Evolutionary conservation across 2,888 invertebrate species (phyloP).

Genomic region (Hermaeophaga mercurialis): DNA sequence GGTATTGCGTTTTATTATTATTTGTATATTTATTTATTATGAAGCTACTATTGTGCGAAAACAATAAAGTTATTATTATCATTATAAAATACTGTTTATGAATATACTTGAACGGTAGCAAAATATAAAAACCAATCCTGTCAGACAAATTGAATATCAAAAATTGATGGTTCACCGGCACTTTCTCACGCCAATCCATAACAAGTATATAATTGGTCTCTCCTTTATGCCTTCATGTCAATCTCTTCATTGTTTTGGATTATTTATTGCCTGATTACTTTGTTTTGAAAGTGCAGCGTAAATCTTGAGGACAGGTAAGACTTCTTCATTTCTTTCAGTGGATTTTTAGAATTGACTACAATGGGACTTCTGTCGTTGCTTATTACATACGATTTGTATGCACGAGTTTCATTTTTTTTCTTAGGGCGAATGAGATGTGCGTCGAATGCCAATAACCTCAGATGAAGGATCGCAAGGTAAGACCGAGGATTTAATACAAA

Average conservation of each 20-base stretch:
- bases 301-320: constrained; percentile 5
- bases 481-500: constrained; percentile 10
- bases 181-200: constrained; percentile 20
- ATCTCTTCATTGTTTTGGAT: constrained; percentile 23
- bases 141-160: constrained; percentile 19
- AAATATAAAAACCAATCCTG: no score
- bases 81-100: no score
- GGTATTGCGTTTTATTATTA: no score
- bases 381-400: constrained; percentile 11
- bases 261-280: constrained; percentile 22
- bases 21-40: no score
- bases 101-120: no score
- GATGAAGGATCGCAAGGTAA: constrained; percentile 3
- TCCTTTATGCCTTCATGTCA: constrained; percentile 5
- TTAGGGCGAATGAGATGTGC: constrained; percentile 3
- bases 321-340: constrained; percentile 21
- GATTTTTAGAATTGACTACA: constrained; percentile 15
- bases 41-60: no score
- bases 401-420: constrained; percentile 6
- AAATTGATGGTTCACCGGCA: constrained; percentile 14
- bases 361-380: constrained; percentile 14
- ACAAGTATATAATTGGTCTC: constrained; percentile 25
- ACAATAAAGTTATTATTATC: no score
- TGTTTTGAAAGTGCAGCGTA: constrained; percentile 15
- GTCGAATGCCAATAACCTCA: constrained; percentile 6